These are phyloP conservation scores for Lasioglossum zephyrum DNA, from an alignment of 2,888 invertebrate species.

Conservation along the genomic window DNA sequence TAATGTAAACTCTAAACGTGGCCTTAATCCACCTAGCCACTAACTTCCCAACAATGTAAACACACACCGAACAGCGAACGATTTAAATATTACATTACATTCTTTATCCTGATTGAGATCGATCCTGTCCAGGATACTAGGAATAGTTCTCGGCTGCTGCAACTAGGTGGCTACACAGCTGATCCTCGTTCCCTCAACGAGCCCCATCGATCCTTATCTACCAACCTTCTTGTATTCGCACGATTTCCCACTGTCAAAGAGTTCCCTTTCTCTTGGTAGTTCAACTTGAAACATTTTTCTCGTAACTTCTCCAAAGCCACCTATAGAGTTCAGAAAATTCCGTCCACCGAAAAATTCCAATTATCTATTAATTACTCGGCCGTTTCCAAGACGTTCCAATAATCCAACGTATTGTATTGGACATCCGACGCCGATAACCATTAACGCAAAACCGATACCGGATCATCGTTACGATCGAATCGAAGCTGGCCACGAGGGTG, in stretches of 20 bases:
- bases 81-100: neutral
- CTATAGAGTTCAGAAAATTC: neutral
- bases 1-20: neutral
- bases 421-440: conserved; percentile 46
- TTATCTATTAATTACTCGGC: neutral
- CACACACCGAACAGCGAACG: neutral
- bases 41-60: neutral
- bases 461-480: conserved; percentile 45
- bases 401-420: conserved; percentile 31
- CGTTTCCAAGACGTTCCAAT: conserved; percentile 23
- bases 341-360: neutral
- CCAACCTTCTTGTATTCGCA: neutral
- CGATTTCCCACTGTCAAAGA: neutral
- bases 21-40: neutral
- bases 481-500: neutral
- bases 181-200: neutral
- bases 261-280: neutral
- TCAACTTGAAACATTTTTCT: neutral
- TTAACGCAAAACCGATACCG: conserved; percentile 57
- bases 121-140: neutral
- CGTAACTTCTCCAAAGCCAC: neutral
- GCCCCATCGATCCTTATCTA: neutral
- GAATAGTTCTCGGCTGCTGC: neutral
- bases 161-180: neutral
- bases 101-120: neutral